Evolutionary conservation across 2,888 invertebrate species (phyloP).

Genomic region (Sarcophaga rosellei): DNA sequence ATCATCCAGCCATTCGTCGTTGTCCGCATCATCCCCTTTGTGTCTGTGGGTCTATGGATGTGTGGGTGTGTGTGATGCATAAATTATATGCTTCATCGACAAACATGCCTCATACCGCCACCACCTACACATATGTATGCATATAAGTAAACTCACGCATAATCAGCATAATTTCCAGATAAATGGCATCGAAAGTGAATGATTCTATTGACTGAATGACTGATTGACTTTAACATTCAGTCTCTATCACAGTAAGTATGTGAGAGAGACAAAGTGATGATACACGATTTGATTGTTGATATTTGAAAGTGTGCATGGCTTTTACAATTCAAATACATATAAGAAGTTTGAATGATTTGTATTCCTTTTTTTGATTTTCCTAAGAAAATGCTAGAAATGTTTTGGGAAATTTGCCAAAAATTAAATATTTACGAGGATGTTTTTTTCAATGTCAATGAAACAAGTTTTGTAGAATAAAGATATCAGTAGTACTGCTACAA

Average conservation of each 20-base stretch:
- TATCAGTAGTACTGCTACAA: too few relatives aligned
- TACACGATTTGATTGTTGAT: slow-evolving; percentile 16
- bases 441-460: too few relatives aligned
- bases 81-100: slow-evolving; percentile 34
- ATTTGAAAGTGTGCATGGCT: slow-evolving; percentile 4
- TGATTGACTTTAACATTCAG: not conserved
- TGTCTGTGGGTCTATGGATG: not conserved
- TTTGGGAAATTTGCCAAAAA: too few relatives aligned
- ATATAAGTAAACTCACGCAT: not conserved
- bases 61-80: slow-evolving; percentile 1
- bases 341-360: too few relatives aligned
- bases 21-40: slow-evolving; percentile 12
- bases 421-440: too few relatives aligned
- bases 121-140: not conserved
- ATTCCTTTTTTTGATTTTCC: too few relatives aligned
- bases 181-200: slow-evolving; percentile 5
- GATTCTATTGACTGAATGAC: slow-evolving; percentile 6
- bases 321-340: too few relatives aligned
- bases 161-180: slow-evolving; percentile 45
- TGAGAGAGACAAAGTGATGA: not conserved
- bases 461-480: too few relatives aligned
- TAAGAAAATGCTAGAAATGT: too few relatives aligned
- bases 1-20: slow-evolving; percentile 12
- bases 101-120: not conserved
- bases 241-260: too few relatives aligned